Conservation (phyloP, 2,888 invertebrate species). For the Patella depressa region DNA sequence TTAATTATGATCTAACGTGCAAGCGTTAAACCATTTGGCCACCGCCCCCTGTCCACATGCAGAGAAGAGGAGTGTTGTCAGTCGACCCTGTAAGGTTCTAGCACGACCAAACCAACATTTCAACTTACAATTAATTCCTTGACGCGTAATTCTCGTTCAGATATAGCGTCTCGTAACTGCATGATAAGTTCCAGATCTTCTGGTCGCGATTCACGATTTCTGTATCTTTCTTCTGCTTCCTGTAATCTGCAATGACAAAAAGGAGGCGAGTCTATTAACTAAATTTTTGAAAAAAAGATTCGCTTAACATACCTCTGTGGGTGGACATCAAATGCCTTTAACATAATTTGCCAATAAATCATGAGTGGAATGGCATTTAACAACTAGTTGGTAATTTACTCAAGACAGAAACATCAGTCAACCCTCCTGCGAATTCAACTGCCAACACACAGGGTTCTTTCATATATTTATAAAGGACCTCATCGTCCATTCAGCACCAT, state of each 20-base stretch:
- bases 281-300: neutral
- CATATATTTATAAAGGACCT: too few species aligned
- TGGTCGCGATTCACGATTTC: conserved; percentile 66
- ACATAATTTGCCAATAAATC: too few species aligned
- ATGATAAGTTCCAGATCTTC: conserved; percentile 69
- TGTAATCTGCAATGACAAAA: conserved; percentile 51
- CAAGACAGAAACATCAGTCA: too few species aligned
- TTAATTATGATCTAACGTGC: too few species aligned
- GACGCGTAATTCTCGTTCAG: conserved; percentile 61
- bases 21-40: neutral
- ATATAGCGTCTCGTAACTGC: conserved; percentile 56
- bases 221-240: conserved; percentile 67
- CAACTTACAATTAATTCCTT: conserved; percentile 65
- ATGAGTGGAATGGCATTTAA: too few species aligned
- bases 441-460: too few species aligned
- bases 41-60: neutral
- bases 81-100: too few species aligned
- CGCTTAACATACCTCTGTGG: too few species aligned
- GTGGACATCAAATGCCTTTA: too few species aligned
- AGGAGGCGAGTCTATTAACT: neutral
- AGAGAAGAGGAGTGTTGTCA: neutral
- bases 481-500: too few species aligned
- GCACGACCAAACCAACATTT: neutral
- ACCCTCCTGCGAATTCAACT: too few species aligned
- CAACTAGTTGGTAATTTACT: too few species aligned